Conservation (phyloP, 2,113 vertebrate genomes). For the Theristicus caerulescens region DNA sequence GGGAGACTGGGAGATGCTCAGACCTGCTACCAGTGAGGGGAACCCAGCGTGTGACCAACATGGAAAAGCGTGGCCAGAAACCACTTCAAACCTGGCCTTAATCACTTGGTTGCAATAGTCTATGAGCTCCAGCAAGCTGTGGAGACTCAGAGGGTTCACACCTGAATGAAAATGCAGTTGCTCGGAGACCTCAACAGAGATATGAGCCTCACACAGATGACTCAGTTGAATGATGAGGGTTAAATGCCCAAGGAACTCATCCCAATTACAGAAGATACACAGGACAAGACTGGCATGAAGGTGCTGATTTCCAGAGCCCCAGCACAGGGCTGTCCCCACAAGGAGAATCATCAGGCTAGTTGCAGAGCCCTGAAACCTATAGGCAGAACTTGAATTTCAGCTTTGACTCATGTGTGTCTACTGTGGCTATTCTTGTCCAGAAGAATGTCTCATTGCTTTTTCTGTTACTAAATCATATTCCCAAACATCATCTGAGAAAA, state of each 20-base stretch:
- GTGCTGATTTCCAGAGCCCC: background rate
- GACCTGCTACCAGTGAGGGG: accelerated
- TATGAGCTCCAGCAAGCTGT: background rate
- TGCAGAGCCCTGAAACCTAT: background rate
- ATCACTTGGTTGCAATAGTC: background rate
- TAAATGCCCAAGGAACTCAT: background rate
- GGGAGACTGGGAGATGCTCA: background rate
- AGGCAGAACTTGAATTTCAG: background rate
- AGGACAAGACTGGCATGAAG: background rate
- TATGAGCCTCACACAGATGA: background rate
- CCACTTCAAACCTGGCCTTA: background rate
- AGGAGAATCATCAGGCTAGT: accelerated
- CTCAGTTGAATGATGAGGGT: background rate
- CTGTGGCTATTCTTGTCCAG: background rate
- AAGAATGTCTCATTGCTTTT: background rate
- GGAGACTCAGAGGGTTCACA: background rate
- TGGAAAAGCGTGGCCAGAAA: background rate
- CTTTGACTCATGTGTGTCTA: background rate
- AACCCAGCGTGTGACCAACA: background rate
- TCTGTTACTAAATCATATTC: background rate
- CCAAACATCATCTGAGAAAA: background rate
- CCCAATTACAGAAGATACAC: background rate
- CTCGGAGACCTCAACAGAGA: background rate
- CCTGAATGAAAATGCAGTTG: background rate
- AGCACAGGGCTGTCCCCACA: background rate